phyloP scores from a whole-genome alignment of 2,888 invertebrate genomes.

The Xanthia togata region DNA sequence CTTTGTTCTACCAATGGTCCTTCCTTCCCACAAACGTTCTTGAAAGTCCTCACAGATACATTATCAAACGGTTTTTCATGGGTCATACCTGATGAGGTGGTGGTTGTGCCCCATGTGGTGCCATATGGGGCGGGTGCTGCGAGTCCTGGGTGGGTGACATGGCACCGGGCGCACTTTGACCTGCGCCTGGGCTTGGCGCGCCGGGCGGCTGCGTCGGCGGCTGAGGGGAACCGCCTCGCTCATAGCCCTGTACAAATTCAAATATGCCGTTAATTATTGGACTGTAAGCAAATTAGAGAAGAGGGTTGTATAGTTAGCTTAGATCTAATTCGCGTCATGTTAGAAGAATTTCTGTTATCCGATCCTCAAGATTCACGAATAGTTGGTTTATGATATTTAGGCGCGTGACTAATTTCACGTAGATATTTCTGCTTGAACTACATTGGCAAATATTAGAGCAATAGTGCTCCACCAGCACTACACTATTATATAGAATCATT shows the following conservation, averaged over 20 bases:
- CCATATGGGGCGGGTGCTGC: slow-evolving; percentile 87
- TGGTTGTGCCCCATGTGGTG: slow-evolving; percentile 84
- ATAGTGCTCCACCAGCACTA: not conserved
- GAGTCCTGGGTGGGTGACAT: slow-evolving; percentile 87
- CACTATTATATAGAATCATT: not conserved
- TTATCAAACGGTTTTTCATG: not conserved
- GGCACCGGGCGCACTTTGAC: slow-evolving; percentile 83
- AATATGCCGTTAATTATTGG: slow-evolving; percentile 19
- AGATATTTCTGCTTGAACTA: not conserved
- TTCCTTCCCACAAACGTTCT: not conserved
- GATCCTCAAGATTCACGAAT: not conserved
- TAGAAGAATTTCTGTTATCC: not conserved
- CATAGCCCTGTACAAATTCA: slow-evolving; percentile 81
- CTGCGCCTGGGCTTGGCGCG: slow-evolving; percentile 87
- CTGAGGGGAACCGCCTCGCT: slow-evolving; percentile 87
- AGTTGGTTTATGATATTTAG: not conserved
- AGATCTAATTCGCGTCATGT: not conserved
- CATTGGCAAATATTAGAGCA: not conserved
- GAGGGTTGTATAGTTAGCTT: not conserved
- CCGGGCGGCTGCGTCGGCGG: slow-evolving; percentile 85
- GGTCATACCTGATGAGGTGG: slow-evolving; percentile 82
- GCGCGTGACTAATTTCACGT: not conserved
- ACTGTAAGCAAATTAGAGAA: not conserved
- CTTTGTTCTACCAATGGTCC: too few relatives aligned
- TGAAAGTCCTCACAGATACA: not conserved